Evolutionary conservation across 1,140 invertebrate species (phyloP), one percentile per base, ranked within the genome.

Genomic region (Sinonovacula constricta): DNA sequence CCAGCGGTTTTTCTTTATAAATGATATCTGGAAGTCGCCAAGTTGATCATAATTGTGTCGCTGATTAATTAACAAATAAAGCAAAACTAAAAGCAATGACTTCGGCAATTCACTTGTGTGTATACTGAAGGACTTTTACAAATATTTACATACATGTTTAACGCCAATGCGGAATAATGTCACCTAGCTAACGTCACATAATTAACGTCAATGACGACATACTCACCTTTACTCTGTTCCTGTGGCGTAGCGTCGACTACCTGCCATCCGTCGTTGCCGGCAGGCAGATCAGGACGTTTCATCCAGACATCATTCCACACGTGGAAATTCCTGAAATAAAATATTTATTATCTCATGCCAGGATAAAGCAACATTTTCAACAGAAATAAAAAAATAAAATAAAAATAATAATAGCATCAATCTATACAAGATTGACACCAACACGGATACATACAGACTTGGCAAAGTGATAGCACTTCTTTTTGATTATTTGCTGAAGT

Each of bases 241-340:
- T 99, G 97, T 0, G 97, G 97, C 22, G 87, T 88, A 15, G 86
- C 72, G 56, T 88, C 87, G 22, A 88, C 53, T 0, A 80, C 82
- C 90, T 98, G 97, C 97, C 97, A 98, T 0, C 97, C 97, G 12
- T 93, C 93, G 85, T 95, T 96, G 0, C 94, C 92, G 0, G 88
- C 80, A 0, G 94, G 94, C 33, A 98, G 90, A 90, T 99, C 97
- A 2, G 94, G 93, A 26, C 97, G 92, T 56, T 94, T 93, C 95
- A 98, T 97, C 97, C 97, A 98, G 0, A 95, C 95, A 12, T 98
- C 97, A 90, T 96, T 96, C 97, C 97, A 98, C 5, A 97, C 96
- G 85, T 98, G 97, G 88, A 97, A 98, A 85, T 97, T 98, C 95
- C 90, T 86, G 22, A n/a, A n/a, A n/a, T n/a, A n/a, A n/a, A n/a